phyloP scores from a whole-genome alignment of 2,888 invertebrate genomes.

The Catocala fraxini region DNA sequence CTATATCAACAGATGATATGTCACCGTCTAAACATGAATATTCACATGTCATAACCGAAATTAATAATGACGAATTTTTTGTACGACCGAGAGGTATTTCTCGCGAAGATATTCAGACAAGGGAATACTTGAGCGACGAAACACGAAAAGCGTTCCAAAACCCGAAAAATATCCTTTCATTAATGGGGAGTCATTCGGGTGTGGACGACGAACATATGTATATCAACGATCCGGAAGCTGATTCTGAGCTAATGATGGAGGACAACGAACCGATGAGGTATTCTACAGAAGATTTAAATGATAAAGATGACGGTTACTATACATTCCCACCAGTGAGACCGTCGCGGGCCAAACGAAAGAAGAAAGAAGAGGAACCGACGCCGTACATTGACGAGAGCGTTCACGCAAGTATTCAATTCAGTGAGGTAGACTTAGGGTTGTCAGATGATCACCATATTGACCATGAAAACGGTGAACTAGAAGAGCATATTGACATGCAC shows the following conservation, averaged over 20 bases:
- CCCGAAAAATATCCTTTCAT: slow-evolving; percentile 89
- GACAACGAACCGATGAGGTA: slow-evolving; percentile 72
- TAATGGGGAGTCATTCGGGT: slow-evolving; percentile 83
- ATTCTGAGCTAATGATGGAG: slow-evolving; percentile 74
- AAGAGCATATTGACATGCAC: slow-evolving; percentile 55
- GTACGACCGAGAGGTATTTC: slow-evolving; percentile 94
- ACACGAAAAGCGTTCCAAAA: slow-evolving; percentile 93
- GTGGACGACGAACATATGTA: slow-evolving; percentile 72
- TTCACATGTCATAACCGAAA: slow-evolving; percentile 92
- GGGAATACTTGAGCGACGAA: slow-evolving; percentile 92
- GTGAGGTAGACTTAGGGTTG: slow-evolving; percentile 76
- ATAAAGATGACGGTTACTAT: slow-evolving; percentile 84
- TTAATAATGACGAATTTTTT: slow-evolving; percentile 96
- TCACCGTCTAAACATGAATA: slow-evolving; percentile 81
- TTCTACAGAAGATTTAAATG: slow-evolving; percentile 80
- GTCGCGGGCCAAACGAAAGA: slow-evolving; percentile 86
- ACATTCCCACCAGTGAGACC: slow-evolving; percentile 87
- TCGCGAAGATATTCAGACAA: slow-evolving; percentile 93
- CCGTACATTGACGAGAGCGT: slow-evolving; percentile 80
- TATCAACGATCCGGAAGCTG: slow-evolving; percentile 74
- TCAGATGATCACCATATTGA: slow-evolving; percentile 84
- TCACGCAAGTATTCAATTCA: slow-evolving; percentile 79
- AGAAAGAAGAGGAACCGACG: slow-evolving; percentile 72
- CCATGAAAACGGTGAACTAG: slow-evolving; percentile 56
- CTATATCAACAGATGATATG: slow-evolving; percentile 68